Base-by-base conservation (phyloP, 2,888 invertebrate genomes). In the Bombylius discolor region DNA sequence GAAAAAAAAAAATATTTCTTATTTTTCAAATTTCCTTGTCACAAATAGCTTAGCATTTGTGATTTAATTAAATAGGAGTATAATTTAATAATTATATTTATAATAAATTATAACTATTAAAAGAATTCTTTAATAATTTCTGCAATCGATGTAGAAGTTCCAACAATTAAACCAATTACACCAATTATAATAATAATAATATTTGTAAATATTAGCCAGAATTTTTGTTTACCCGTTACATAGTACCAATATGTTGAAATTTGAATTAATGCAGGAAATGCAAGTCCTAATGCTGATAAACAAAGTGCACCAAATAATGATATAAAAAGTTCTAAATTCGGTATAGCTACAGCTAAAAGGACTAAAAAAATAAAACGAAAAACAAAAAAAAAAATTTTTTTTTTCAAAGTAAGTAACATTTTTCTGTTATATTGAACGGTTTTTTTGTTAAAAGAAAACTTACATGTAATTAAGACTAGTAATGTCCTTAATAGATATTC, bases 241-340 rank as follows among this genome's bases (percentile, higher is more conserved):
- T 79, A 76, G 65, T 84, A 80, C 89, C 90, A 93, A 69, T 85
- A 85, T 0, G 88, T 85, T 70, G 87, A 84, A 62, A 86, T 81
- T 67, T 95, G 88, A 63, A 96, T 88, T 60, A 92, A 76, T 0
- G 95, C 92, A 11, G 95, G 95, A 70, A 95, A 89, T 3, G 91
- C 89, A 50, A 96, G 78, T 0, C 95, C 94, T 56, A 95, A 78
- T 0, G 88, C 89, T 0, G 94, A 91, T 49, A 93, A 77, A 61
- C 92, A 91, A 4, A 95, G 78, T 0, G 95, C 93, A n/a, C 95
- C 95, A 66, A 89, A 85, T 48, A 89, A 75, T 0, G 88, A 87
- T 60, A 84, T 84, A 65, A 91, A 89, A 49, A 90, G 76, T 58
- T 89, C 89, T 67, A 94, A 74, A 65, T 88, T 84, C 0, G 95